Evolutionary conservation across 2,113 vertebrate species (phyloP), one percentile per base, ranked within the genome.

Genomic region (Pelusios castaneus): DNA sequence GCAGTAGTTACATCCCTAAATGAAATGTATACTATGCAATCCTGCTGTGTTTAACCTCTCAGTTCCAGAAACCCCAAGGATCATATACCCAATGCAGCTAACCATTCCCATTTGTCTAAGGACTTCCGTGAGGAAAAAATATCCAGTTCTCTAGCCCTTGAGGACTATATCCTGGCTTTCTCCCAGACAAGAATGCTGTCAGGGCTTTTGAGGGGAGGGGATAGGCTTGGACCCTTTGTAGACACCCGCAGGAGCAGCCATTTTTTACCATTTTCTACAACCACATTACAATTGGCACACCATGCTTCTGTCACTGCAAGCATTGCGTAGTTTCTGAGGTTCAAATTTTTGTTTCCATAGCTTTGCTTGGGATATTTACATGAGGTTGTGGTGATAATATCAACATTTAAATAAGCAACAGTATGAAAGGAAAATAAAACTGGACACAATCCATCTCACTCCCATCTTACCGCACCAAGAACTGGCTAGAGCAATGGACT

Each of bases 101-200:
- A 5, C 17, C n/a, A 11, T 38, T 22, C 45, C 17, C 19, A 24
- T 49, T 25, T 2, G 11, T 7, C 25, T 4, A 11, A 78, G 55
- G 25, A 58, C 31, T 0, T 8, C 10, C 75, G 60, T 38, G 11
- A 82, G n/a, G 16, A 81, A 41, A 25, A 79, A 73, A 22, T 81
- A 12, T 31, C 43, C 70, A 47, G 8, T 17, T 67, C 41, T 27
- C 84, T 43, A 58, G 84, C 58, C 0, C 24, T 24, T 12, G 10
- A 31, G 29, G 73, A 29, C 34, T 54, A 38, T 5, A 0, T 38
- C 0, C 0, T 3, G 29, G 51, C 78, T 34, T 13, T 4, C 29
- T 38, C n/a, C 43, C 6, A 0, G 29, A 22, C 51, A 3, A 1
- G 7, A 0, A 0, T 14, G 12, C 56, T 16, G 2, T 14, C 14